Conservation (phyloP, 2,113 vertebrate species). For the Glaucidium brasilianum region DNA sequence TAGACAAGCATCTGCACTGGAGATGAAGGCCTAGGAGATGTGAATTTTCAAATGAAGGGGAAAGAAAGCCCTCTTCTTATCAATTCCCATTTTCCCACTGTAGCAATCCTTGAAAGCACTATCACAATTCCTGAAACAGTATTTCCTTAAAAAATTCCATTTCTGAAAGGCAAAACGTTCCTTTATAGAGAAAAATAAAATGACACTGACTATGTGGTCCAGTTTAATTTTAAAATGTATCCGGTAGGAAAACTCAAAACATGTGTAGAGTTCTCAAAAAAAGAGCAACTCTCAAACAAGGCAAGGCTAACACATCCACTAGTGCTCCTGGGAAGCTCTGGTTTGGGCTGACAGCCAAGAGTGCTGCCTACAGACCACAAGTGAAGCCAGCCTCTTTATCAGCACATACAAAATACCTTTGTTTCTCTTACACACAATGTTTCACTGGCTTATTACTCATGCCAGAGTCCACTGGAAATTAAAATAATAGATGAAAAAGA, state of each 20-base stretch:
- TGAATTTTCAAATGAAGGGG: background rate
- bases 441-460: background rate
- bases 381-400: background rate
- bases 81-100: background rate
- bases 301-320: background rate
- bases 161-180: background rate
- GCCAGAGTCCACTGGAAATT: background rate
- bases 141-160: background rate
- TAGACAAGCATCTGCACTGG: background rate
- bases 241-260: background rate
- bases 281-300: background rate
- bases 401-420: background rate
- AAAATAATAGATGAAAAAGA: background rate
- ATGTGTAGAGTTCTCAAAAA: background rate
- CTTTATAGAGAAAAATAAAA: background rate
- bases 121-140: background rate
- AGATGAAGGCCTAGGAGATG: background rate
- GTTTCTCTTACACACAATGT: background rate
- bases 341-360: background rate
- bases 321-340: background rate
- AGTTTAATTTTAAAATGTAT: background rate
- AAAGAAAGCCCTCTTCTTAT: background rate
- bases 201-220: background rate
- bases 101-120: background rate
- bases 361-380: background rate